phyloP scores from a whole-genome alignment of 1,140 invertebrate genomes.

The Euura lappo region DNA sequence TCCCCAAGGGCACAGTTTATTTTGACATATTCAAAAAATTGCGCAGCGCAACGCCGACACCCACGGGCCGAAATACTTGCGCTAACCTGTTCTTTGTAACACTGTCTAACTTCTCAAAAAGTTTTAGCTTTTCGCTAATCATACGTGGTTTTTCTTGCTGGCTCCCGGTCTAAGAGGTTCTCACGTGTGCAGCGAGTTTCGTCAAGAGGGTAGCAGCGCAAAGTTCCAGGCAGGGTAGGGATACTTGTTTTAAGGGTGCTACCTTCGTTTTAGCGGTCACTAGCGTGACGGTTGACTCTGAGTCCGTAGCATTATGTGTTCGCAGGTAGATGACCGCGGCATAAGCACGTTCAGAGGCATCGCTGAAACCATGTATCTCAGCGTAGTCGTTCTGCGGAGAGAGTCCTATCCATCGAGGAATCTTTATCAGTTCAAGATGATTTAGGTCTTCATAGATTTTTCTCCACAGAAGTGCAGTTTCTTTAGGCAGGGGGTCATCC shows the following conservation, averaged over 20 bases:
- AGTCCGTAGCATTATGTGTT: background rate
- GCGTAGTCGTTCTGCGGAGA: background rate
- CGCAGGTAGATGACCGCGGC: constrained; percentile 26
- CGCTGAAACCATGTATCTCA: constrained; percentile 30
- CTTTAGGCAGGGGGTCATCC: constrained; percentile 29
- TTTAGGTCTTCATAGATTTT: constrained; percentile 18
- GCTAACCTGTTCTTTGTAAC: too few species aligned
- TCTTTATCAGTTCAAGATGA: background rate
- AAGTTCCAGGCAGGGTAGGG: constrained; percentile 35
- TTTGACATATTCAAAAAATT: too few species aligned
- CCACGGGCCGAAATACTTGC: too few species aligned
- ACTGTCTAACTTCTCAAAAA: too few species aligned
- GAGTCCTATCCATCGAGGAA: constrained; percentile 21
- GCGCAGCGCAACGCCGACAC: too few species aligned
- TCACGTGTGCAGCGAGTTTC: too few species aligned
- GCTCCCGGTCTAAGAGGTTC: too few species aligned
- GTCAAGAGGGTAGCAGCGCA: constrained; percentile 23
- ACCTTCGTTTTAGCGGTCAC: constrained; percentile 31
- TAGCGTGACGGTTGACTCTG: constrained; percentile 1
- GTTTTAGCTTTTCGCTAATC: too few species aligned
- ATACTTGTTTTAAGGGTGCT: constrained; percentile 37
- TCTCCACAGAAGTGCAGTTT: constrained; percentile 17
- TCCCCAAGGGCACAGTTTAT: too few species aligned
- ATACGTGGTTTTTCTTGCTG: too few species aligned
- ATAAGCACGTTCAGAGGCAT: constrained; percentile 23